Percentiles rank a stretch among this genome's conserved stretches.
These are phyloP conservation scores for Eriocheir sinensis DNA, from an alignment of 1,140 invertebrate species.

Conservation along the genomic window DNA sequence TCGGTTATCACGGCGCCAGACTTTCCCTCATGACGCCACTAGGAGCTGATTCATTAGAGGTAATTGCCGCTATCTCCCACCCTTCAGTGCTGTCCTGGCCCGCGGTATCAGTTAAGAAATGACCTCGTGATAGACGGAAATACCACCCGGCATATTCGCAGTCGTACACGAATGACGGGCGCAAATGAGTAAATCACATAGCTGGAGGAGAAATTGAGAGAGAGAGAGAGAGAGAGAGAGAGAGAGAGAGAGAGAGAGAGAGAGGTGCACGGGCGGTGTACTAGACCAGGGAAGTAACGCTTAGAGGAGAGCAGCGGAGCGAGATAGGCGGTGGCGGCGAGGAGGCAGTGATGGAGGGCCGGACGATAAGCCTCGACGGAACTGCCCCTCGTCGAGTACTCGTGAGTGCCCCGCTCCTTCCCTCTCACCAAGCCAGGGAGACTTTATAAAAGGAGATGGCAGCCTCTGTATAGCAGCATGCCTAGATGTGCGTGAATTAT, in stretches of 20 bases:
- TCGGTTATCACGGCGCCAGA: neutral
- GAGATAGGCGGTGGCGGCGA: neutral
- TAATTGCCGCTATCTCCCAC: neutral
- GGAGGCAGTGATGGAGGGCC: neutral
- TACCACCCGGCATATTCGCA: too few relatives aligned
- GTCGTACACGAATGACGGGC: too few relatives aligned
- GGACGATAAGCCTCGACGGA: neutral
- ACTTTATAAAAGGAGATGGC: too few relatives aligned
- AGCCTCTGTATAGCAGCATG: too few relatives aligned
- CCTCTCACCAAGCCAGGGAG: neutral
- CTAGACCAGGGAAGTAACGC: slow-evolving; percentile 1
- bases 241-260: neutral
- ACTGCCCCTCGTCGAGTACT: neutral
- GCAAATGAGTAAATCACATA: too few relatives aligned
- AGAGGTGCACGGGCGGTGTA: neutral
- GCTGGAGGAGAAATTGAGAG: too few relatives aligned
- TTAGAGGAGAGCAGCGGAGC: neutral
- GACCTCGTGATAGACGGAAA: neutral
- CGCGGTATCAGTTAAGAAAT: neutral
- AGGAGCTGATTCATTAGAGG: neutral
- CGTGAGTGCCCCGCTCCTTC: neutral
- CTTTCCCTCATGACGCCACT: neutral
- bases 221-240: too few relatives aligned
- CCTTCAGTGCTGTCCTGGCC: neutral
- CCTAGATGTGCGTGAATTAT: too few relatives aligned